These are phyloP conservation scores for Myrmecobius fasciatus DNA, from an alignment of 2,113 vertebrate genomes.

Conservation along the genomic window DNA sequence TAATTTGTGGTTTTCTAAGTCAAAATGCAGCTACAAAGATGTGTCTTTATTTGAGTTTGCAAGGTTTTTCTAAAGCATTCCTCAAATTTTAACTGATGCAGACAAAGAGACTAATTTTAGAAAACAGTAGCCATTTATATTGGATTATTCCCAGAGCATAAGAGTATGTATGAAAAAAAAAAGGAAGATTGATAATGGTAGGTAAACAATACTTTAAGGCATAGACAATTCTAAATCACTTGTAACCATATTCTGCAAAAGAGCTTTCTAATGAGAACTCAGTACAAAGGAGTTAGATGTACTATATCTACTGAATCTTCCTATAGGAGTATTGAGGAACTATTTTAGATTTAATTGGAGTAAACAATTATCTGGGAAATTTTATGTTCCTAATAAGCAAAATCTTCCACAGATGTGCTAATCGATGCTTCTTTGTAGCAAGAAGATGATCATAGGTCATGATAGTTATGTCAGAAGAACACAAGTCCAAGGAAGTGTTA, in stretches of 20 bases:
- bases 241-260: background rate
- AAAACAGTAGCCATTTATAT: background rate
- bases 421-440: background rate
- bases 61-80: background rate
- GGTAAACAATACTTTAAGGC: background rate
- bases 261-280: slow-evolving; percentile 13
- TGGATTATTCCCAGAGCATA: background rate
- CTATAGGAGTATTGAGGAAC: background rate
- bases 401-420: background rate
- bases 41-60: background rate
- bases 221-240: background rate
- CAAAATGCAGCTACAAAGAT: background rate
- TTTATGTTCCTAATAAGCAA: background rate
- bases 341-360: background rate
- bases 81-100: background rate
- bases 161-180: background rate
- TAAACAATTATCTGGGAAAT: background rate
- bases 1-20: background rate
- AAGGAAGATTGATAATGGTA: background rate
- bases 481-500: background rate
- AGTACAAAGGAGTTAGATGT: background rate
- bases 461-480: background rate
- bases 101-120: background rate
- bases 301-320: background rate
- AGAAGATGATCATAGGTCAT: background rate